Evolutionary conservation across 1,140 invertebrate species (phyloP), one percentile per base, ranked within the genome.

Genomic region (Ceratosolen solmsi): DNA sequence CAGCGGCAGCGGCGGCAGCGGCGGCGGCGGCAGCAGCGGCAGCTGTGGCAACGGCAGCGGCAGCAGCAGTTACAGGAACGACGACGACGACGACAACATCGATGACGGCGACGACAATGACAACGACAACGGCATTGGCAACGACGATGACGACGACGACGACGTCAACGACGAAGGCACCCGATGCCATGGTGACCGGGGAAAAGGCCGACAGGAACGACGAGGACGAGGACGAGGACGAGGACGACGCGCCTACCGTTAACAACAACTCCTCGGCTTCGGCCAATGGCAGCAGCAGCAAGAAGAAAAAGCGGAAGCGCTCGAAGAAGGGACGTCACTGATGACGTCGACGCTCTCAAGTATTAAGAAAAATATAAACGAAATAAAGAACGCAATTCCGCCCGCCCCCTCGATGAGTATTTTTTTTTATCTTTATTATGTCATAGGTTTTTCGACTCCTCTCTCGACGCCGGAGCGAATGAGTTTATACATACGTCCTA

Each of bases 281-380:
- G 5, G 0, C 71, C 0, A 83, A 46, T 27, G 71, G 33, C 68
- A 77, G 71, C 68, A 77, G 71, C 25, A 80, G 87, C 49, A 91
- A 92, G 81, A 90, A 90, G 73, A 92, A 92, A 68, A 91, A 92
- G 88, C 89, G 89, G 72, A 92, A 91, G 84, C 87, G 87, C 78
- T 89, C 89, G 76, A 91, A 90, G 46, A 90, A 89, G 79, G 87
- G 90, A 78, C 89, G 91, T 25, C 90, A 91, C 77, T 90, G 79
- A 89, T 60, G 13, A 0, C 8, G 27, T 22, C 20, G 36, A 15
- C 60, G 9, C n/a, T 25, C 15, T 56, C 25, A 68, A 65, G 63
- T 75, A 75, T 75, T 75, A 75, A 74, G 11, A 51, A 56, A 38
- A 58, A 25, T 30, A 56, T 2, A 65, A 1, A 38, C 17, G 20